Percentiles rank a stretch among this genome's conserved stretches.
Conservation (phyloP, 2,888 invertebrate species). For the Chaetoderma sp. region DNA sequence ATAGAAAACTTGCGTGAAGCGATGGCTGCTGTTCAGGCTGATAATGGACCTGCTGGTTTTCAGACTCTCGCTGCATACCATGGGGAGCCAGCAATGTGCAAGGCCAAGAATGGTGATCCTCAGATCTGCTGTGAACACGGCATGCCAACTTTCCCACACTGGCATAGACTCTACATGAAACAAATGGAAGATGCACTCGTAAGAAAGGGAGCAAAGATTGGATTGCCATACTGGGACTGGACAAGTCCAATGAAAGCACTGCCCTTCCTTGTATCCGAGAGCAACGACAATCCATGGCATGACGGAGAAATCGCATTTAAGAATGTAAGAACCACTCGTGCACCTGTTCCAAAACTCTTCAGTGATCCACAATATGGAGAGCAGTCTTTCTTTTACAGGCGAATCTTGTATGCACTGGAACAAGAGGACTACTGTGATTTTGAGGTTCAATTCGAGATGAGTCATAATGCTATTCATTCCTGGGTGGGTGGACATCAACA, state of each 20-base stretch:
- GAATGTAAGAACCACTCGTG: constrained; percentile 26
- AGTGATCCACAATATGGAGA: constrained; percentile 35
- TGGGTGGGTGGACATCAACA: constrained; percentile 27
- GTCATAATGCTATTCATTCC: constrained; percentile 18
- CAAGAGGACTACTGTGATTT: constrained; percentile 40
- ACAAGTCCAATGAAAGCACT: not conserved
- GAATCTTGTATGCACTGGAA: constrained; percentile 30
- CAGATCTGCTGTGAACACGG: constrained; percentile 36
- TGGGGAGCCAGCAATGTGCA: constrained; percentile 32
- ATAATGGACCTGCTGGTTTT: constrained; percentile 27
- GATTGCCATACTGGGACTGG: constrained; percentile 24
- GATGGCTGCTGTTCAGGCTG: constrained; percentile 24
- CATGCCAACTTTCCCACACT: constrained; percentile 40
- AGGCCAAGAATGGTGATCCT: not conserved
- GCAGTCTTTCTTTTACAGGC: constrained; percentile 37
- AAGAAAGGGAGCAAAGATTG: constrained; percentile 1
- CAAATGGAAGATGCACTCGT: constrained; percentile 21
- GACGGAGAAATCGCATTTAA: constrained; percentile 15
- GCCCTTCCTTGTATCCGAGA: constrained; percentile 21
- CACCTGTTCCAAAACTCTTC: constrained; percentile 34
- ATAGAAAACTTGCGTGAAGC: constrained; percentile 32
- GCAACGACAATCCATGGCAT: constrained; percentile 34
- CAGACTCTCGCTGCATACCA: constrained; percentile 26
- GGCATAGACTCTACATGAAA: constrained; percentile 37
- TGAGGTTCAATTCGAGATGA: constrained; percentile 29